Evolutionary conservation across 2,888 invertebrate genomes (phyloP).

Genomic region (Dyspetes luteomarginatus): DNA sequence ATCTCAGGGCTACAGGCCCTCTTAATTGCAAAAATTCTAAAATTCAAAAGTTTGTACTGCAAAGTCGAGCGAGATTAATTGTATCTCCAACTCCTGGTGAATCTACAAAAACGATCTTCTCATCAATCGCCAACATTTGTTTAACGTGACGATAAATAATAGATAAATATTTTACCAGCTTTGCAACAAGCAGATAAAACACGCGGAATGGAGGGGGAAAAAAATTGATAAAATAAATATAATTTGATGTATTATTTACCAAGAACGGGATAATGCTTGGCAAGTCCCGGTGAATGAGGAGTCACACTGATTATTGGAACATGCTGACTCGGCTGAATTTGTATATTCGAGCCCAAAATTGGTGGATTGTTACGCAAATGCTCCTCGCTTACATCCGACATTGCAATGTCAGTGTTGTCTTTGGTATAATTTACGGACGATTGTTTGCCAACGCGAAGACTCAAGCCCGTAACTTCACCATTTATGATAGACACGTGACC

Average conservation of each 20-base stretch:
- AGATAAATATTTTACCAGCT: no score
- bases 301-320: constrained; percentile 95
- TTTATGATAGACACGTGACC: constrained; percentile 75
- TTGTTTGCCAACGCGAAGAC: constrained; percentile 71
- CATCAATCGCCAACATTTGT: no score
- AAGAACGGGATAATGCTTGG: constrained; percentile 88
- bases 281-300: constrained; percentile 92
- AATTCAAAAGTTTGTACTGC: no score
- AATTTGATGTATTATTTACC: no score
- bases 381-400: constrained; percentile 75
- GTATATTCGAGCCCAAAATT: constrained; percentile 72
- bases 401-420: constrained; percentile 77
- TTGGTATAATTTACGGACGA: constrained; percentile 77
- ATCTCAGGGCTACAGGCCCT: no score
- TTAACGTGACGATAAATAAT: no score
- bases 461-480: constrained; percentile 73
- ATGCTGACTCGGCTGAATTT: constrained; percentile 83
- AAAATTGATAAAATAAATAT: neutral
- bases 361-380: constrained; percentile 69
- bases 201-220: no score
- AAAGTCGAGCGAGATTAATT: no score
- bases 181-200: no score
- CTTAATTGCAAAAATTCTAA: no score
- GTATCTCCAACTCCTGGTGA: no score
- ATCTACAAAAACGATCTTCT: no score